phyloP scores from a whole-genome alignment of 2,888 invertebrate genomes.

The Cacoxenus indagator region DNA sequence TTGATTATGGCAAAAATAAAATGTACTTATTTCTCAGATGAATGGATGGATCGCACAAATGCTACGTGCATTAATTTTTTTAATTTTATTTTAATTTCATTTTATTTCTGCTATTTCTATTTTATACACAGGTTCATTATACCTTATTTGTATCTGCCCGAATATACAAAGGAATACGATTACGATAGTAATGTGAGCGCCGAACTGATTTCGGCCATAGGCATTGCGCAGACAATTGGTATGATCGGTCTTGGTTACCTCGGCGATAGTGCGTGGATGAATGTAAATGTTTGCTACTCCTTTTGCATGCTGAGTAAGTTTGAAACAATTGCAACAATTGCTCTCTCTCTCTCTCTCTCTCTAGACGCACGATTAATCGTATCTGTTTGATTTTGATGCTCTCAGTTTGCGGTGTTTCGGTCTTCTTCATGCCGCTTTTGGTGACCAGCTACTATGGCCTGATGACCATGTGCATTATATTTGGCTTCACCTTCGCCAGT shows the following conservation, averaged over 20 bases:
- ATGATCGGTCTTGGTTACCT: constrained; percentile 90
- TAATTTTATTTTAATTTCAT: neutral
- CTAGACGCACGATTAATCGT: neutral
- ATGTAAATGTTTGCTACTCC: constrained; percentile 86
- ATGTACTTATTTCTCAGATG: neutral
- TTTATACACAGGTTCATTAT: constrained; percentile 86
- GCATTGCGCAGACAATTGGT: constrained; percentile 90
- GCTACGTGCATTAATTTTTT: too few relatives aligned
- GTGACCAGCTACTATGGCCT: constrained; percentile 60
- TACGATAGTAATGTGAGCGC: constrained; percentile 83
- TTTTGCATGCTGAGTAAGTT: constrained; percentile 74
- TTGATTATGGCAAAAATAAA: constrained; percentile 19
- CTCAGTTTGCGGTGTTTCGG: constrained; percentile 69
- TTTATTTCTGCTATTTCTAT: neutral
- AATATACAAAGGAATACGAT: constrained; percentile 81
- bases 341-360: too few relatives aligned
- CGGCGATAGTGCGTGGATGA: constrained; percentile 88
- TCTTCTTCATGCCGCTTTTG: constrained; percentile 67
- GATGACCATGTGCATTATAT: constrained; percentile 74
- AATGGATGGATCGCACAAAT: too few relatives aligned
- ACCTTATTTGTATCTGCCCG: constrained; percentile 93
- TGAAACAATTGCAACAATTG: too few relatives aligned
- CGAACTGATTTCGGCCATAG: constrained; percentile 86
- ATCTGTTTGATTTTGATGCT: neutral
- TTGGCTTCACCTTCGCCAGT: constrained; percentile 92